Base-by-base conservation (phyloP, 2,113 vertebrate genomes). In the Leptodactylus fuscus region DNA sequence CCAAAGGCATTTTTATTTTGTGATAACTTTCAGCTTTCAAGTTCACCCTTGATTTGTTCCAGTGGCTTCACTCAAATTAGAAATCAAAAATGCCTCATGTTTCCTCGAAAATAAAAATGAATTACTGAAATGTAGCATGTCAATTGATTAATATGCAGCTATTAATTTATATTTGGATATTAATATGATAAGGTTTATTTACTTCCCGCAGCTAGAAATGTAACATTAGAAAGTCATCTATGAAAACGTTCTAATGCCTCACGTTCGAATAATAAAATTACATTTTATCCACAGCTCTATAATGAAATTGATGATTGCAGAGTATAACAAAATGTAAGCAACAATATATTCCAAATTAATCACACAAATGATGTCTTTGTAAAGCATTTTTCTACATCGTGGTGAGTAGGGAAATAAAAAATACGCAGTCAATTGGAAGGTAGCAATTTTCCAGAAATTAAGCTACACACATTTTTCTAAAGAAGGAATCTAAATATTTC, bases 151-250 rank as follows among this genome's bases (percentile, higher is more conserved):
- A 38, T 82, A 70, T 71, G 32, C 67, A 71, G 81, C 81, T 82
- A 82, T 82, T 82, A 82, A 82, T 82, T 70, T 82, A 53, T 70
- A 70, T 82, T 71, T 82, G 67, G 81, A 69, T 82, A 82, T 82
- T 82, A 82, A 82, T 82, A 46, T 82, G 60, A 69, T 82, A 82
- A 53, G 48, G 46, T 71, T 71, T 82, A 82, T 82, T 69, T 82
- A 71, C 81, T 71, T 55, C 29, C 20, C 65, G 36, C 62, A 36
- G 44, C 60, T 49, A 51, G 62, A 69, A 69, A 70, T 82, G 46
- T 70, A 48, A 82, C 62, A 71, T 69, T 55, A 70, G 81, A 82
- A 82, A 82, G 29, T 24, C 46, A 53, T 71, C 44, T 70, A 49
- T 81, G 65, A 82, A 71, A 82, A 55, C 48, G 29, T 81, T 69